Conservation (phyloP, 2,888 invertebrate genomes). For the Philereme transversata region DNA sequence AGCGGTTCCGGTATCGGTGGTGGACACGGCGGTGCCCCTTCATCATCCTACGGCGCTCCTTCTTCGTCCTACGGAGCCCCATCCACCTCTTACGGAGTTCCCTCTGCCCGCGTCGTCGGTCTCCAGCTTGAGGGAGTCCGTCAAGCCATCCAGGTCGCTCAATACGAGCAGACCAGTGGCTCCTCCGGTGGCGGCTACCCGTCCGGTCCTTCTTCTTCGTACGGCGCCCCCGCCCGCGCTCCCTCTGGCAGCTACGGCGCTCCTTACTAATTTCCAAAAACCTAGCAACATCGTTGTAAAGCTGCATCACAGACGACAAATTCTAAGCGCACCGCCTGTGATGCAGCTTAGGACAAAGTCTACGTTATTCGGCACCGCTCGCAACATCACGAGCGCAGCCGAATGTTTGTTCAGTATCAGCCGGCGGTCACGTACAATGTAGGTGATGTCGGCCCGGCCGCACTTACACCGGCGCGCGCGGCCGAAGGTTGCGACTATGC, state of each 20-base stretch:
- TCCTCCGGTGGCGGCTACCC: conserved; percentile 82
- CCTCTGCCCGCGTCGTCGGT: conserved; percentile 87
- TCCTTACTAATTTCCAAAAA: conserved; percentile 75
- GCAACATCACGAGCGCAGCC: conserved; percentile 55
- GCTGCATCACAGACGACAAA: conserved; percentile 45
- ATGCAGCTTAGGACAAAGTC: conserved; percentile 28
- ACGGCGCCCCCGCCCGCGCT: conserved; percentile 84
- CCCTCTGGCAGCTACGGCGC: conserved; percentile 89
- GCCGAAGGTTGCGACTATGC: conserved; percentile 81
- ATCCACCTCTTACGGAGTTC: conserved; percentile 75
- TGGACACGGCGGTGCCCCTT: conserved; percentile 85
- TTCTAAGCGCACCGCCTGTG: conserved; percentile 25
- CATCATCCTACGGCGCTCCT: conserved; percentile 86
- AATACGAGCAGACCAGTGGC: conserved; percentile 87
- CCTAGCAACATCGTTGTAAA: conserved; percentile 35
- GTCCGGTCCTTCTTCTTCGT: conserved; percentile 54
- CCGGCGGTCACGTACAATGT: conserved; percentile 78
- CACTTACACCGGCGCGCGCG: conserved; percentile 50
- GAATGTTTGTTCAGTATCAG: conserved; percentile 68
- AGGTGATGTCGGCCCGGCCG: conserved; percentile 69
- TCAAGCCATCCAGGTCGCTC: conserved; percentile 94
- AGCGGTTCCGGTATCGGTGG: conserved; percentile 82
- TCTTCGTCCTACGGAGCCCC: conserved; percentile 87
- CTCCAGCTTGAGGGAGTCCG: conserved; percentile 93
- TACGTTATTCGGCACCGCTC: conserved; percentile 64